A percentile compares a stretch with the other conserved stretches of the same genome.
Evolutionary conservation across 2,888 invertebrate genomes (phyloP).

Genomic region (Polydrusus tereticollis): DNA sequence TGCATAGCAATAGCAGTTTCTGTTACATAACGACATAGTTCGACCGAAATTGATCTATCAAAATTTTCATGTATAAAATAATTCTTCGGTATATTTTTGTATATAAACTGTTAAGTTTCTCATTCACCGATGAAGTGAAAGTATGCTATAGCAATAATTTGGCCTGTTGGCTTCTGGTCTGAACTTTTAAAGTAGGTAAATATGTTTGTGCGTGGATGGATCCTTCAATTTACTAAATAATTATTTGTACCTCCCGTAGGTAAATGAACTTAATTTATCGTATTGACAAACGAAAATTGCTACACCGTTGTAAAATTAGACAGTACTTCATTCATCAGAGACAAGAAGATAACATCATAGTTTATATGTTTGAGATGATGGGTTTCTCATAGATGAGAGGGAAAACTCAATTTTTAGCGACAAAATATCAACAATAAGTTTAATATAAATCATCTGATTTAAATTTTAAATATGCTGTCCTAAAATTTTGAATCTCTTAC

Average conservation of each 20-base stretch:
- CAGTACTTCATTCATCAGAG: background rate
- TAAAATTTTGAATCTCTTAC: too few relatives aligned
- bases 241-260: background rate
- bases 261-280: background rate
- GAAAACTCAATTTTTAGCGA: too few relatives aligned
- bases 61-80: background rate
- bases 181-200: constrained; percentile 61
- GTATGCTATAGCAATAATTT: constrained; percentile 32
- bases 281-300: background rate
- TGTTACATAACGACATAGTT: background rate
- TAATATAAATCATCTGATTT: background rate
- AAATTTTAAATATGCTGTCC: background rate
- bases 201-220: constrained; percentile 48
- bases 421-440: background rate
- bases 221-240: constrained; percentile 25
- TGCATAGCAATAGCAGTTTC: background rate
- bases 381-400: background rate
- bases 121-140: constrained; percentile 43
- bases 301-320: background rate
- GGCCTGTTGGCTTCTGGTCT: constrained; percentile 45
- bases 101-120: background rate
- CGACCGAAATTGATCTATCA: background rate
- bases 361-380: background rate
- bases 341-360: too few relatives aligned
- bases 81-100: background rate